Percentiles rank a stretch among this genome's conserved stretches.
These are phyloP conservation scores for Penaeus indicus DNA, from an alignment of 1,140 invertebrate species.

Conservation along the genomic window DNA sequence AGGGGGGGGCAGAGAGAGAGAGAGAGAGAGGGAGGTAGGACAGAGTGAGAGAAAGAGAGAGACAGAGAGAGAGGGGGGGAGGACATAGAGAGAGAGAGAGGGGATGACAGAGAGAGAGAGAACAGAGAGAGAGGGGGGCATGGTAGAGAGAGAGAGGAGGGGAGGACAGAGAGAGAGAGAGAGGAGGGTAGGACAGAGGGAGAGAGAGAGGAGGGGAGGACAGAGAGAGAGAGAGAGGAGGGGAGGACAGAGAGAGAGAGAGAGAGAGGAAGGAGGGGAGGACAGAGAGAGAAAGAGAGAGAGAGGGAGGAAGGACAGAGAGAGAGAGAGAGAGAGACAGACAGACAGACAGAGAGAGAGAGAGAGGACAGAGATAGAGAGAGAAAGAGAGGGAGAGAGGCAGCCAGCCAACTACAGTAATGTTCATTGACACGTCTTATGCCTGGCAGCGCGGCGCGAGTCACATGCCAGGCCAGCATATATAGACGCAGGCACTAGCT, in stretches of 20 bases:
- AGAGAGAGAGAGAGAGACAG: neutral
- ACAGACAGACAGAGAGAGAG: neutral
- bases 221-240: neutral
- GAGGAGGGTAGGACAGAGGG: neutral
- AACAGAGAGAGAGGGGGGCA: neutral
- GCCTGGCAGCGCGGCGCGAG: slow-evolving; percentile 37
- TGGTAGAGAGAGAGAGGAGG: neutral
- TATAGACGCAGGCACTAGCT: slow-evolving; percentile 25
- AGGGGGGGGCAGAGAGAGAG: neutral
- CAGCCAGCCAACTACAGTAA: neutral
- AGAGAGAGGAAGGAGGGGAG: too few relatives aligned
- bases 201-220: too few relatives aligned
- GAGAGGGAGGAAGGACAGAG: neutral
- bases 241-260: too few relatives aligned
- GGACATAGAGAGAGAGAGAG: neutral
- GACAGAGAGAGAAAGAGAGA: neutral
- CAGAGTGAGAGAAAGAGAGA: neutral
- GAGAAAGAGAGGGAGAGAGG: neutral
- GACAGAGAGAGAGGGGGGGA: neutral
- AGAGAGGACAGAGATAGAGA: too few relatives aligned
- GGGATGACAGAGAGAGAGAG: too few relatives aligned
- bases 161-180: slow-evolving; percentile 12
- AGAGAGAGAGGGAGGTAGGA: neutral
- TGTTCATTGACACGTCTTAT: slow-evolving; percentile 11
- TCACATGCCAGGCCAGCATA: slow-evolving; percentile 56